Evolutionary conservation across 1,140 invertebrate species (phyloP), one percentile per base, ranked within the genome.

Genomic region (Plutomurus gul): DNA sequence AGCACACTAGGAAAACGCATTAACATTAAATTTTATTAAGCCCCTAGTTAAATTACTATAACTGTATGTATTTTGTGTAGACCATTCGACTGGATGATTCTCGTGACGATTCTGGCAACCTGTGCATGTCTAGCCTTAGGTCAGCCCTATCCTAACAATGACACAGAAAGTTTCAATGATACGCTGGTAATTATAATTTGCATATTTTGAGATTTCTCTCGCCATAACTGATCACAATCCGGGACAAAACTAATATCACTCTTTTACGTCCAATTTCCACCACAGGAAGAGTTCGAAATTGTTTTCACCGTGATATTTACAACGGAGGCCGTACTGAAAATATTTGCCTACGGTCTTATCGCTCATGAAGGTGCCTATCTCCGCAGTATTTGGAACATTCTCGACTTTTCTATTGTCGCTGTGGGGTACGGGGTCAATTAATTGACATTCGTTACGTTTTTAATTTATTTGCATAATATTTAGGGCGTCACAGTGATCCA

Each of bases 271-370:
- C 13, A 37, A 25, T 80, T 78, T 36, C 83, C 79, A 83, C 92
- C 92, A 76, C 90, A 98, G 96, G 97, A 99, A 92, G 94, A 96
- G 88, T 93, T 99, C 85, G 98, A 99, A 89, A 95, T 96, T 88
- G 90, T 99, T 85, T 99, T 99, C 91, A 91, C 99, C 86, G 95
- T 98, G 84, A 97, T 99, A 88, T 99, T 99, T 90, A 99, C 97
- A 47, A 90, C 93, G 78, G 98, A 99, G 89, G 98, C 96, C 88
- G 90, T 98, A 82, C 96, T 99, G 94, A 99, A 99, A 90, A 98
- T 99, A 85, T 93, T 99, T 84, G 97, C 98, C 46, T 97, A 98
- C 88, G 90, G 90, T 73, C 90, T 91, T 84, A 83, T 90, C 18
- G 85, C 89, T 72, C 90, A 92, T 87, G 86, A 89, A 79, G 90